Evolutionary conservation across 2,888 invertebrate genomes (phyloP), one percentile per base, ranked within the genome.

Genomic region (Apamea anceps): DNA sequence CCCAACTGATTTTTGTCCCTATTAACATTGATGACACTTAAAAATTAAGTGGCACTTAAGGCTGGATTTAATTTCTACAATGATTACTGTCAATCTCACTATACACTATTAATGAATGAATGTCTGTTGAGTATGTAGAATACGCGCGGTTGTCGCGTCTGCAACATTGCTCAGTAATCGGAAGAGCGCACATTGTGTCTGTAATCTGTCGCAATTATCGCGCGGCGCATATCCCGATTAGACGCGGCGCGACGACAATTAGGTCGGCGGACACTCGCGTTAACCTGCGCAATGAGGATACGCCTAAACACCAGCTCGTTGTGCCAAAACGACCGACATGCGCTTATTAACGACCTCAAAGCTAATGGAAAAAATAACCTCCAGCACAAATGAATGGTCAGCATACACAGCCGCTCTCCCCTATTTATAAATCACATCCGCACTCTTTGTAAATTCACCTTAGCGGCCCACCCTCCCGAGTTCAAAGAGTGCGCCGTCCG

Each of bases 201-300:
- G 94, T 93, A 94, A 94, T 96, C 95, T 95, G 95, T 92, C 95
- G 95, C 96, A 97, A 97, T 97, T 97, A 97, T 96, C 94, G 93
- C 96, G 92, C 95, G 95, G 94, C 96, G 95, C 96, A 96, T 96
- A 96, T 97, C 96, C 96, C 95, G 96, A 96, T 97, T 97, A 96
- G 95, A 92, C 81, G 91, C 95, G 96, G 85, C 96, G 96, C 94
- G 96, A 93, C 95, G 94, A 90, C 96, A 96, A 97, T 97, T 97
- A 97, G 96, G 96, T 94, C 96, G 95, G 94, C 96, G 96, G 96
- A 97, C 96, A 96, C 92, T 93, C 96, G 95, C 95, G 94, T 96
- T 96, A 96, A 95, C 95, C 95, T 95, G 95, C 88, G 87, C 95
- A 96, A 96, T 96, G 96, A 96, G 96, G 96, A 96, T 96, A 96